These are phyloP conservation scores for Lathamus discolor DNA, from an alignment of 2,113 vertebrate genomes.

Conservation along the genomic window DNA sequence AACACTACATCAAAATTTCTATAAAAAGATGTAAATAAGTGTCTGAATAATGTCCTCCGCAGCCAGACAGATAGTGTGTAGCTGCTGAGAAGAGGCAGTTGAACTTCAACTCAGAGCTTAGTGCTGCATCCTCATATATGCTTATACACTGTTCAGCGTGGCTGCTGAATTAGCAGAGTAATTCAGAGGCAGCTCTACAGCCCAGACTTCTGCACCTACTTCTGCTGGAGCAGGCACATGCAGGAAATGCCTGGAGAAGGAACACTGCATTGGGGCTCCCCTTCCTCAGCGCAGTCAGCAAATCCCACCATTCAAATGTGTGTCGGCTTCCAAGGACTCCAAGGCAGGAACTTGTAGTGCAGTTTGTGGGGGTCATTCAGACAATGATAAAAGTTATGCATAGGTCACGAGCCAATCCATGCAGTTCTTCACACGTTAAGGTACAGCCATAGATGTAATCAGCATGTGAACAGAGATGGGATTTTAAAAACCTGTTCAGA, in stretches of 20 bases:
- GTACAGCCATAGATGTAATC: background rate
- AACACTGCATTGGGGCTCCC: accelerated
- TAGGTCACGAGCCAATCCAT: background rate
- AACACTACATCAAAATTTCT: background rate
- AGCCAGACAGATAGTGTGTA: background rate
- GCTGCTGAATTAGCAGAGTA: background rate
- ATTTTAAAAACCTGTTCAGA: background rate
- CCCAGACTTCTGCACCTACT: background rate
- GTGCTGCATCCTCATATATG: background rate
- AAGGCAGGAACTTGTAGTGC: background rate
- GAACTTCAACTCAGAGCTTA: background rate
- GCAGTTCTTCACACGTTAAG: background rate
- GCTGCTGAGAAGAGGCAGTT: background rate
- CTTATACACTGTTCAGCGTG: background rate
- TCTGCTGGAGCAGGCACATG: background rate
- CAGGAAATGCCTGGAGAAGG: background rate
- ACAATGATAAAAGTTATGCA: background rate
- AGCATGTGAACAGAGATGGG: background rate
- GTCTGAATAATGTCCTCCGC: background rate
- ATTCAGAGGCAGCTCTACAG: background rate
- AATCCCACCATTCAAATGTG: background rate
- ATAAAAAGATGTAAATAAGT: background rate
- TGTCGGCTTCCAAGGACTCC: background rate
- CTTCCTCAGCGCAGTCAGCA: background rate
- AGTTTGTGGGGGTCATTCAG: background rate